A percentile compares a stretch with the other conserved stretches of the same genome.
These are phyloP conservation scores for Cephus runcator DNA, from an alignment of 2,888 invertebrate species.

Conservation along the genomic window DNA sequence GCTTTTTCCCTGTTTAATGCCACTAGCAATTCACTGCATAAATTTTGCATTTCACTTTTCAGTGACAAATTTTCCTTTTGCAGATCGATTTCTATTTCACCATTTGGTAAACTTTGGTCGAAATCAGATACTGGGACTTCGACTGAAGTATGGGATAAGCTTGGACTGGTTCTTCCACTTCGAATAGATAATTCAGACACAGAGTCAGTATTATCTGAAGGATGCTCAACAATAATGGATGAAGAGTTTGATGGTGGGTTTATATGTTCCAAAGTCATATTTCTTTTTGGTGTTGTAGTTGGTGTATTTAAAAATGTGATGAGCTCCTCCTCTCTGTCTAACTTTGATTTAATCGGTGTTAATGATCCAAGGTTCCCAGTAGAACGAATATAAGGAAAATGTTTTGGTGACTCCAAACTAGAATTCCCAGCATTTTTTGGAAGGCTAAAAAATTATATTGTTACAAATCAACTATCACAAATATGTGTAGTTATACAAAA, in stretches of 20 bases:
- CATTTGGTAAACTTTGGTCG: slow-evolving; percentile 13
- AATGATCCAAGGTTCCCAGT: background rate
- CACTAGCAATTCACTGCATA: slow-evolving; percentile 68
- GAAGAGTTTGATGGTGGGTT: slow-evolving; percentile 42
- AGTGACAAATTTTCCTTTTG: slow-evolving; percentile 48
- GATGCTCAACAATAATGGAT: slow-evolving; percentile 45
- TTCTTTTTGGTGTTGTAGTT: slow-evolving; percentile 35
- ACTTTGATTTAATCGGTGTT: slow-evolving; percentile 8
- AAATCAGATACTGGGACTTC: slow-evolving; percentile 37
- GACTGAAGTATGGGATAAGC: slow-evolving; percentile 33
- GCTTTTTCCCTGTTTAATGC: slow-evolving; percentile 65
- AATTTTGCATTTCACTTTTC: slow-evolving; percentile 67
- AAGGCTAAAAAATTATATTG: background rate
- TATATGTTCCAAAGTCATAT: slow-evolving; percentile 18
- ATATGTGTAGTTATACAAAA: background rate
- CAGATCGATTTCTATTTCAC: slow-evolving; percentile 14
- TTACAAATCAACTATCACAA: background rate
- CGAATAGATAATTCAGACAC: slow-evolving; percentile 46
- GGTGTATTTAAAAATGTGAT: slow-evolving; percentile 45
- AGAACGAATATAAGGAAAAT: slow-evolving; percentile 13
- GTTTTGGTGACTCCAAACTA: background rate
- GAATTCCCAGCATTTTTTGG: background rate
- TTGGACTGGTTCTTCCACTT: slow-evolving; percentile 46
- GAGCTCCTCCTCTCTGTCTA: slow-evolving; percentile 42
- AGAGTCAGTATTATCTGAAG: slow-evolving; percentile 47